phyloP scores from a whole-genome alignment of 2,888 invertebrate species.

The Keiferia lycopersicella region DNA sequence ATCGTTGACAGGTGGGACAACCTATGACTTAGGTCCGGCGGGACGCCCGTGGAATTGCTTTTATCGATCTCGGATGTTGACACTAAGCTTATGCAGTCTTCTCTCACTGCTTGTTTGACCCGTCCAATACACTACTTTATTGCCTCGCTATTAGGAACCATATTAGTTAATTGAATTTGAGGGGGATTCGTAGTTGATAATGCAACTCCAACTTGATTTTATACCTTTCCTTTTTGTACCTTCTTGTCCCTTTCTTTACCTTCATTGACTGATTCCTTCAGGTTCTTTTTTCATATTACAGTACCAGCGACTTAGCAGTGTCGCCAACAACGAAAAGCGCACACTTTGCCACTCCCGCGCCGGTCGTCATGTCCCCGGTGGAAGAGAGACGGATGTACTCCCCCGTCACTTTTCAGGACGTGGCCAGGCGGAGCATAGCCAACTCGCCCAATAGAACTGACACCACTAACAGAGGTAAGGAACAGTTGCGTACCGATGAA shows the following conservation, averaged over 20 bases:
- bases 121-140: no score
- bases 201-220: conserved; percentile 89
- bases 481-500: no score
- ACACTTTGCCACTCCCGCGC: conserved; percentile 37
- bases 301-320: conserved; percentile 27
- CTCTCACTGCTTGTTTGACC: no score
- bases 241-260: not conserved
- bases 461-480: conserved; percentile 59
- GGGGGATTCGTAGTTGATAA: conserved; percentile 88
- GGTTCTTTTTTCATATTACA: conserved; percentile 16
- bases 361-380: conserved; percentile 65
- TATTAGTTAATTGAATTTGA: conserved; percentile 86
- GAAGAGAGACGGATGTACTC: conserved; percentile 89
- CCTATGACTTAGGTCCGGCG: no score
- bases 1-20: no score
- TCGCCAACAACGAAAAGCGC: conserved; percentile 42
- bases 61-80: no score
- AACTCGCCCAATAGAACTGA: conserved; percentile 83
- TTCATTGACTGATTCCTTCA: not conserved
- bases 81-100: no score
- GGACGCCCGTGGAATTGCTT: no score
- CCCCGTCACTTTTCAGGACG: conserved; percentile 92
- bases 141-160: conserved; percentile 78
- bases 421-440: conserved; percentile 88
- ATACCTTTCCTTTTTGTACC: conserved; percentile 74